Percentiles rank a stretch among this genome's conserved stretches.
Evolutionary conservation across 2,888 invertebrate genomes (phyloP).

Genomic region (Dyspetes luteomarginatus): DNA sequence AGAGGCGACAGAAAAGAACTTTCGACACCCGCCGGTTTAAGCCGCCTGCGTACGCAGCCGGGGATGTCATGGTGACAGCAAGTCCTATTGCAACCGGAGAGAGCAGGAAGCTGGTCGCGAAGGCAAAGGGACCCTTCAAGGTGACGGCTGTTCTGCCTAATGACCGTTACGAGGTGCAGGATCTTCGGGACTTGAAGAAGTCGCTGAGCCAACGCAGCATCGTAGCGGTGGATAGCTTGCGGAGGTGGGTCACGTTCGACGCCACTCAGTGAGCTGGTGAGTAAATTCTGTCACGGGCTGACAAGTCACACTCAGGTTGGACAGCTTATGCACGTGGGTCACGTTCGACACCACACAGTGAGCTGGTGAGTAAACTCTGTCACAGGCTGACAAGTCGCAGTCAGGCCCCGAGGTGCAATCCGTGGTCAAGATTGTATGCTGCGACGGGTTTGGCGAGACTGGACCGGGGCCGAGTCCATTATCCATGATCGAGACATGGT

Average conservation of each 20-base stretch:
- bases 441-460: slow-evolving; percentile 1
- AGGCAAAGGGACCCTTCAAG: slow-evolving; percentile 24
- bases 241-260: slow-evolving; percentile 49
- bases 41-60: too few relatives aligned
- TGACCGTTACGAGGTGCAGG: slow-evolving; percentile 16
- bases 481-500: slow-evolving; percentile 38
- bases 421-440: slow-evolving; percentile 11
- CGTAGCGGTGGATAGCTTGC: slow-evolving; percentile 24
- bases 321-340: too few relatives aligned
- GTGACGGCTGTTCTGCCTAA: slow-evolving; percentile 17
- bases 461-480: slow-evolving; percentile 25
- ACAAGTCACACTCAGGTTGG: too few relatives aligned
- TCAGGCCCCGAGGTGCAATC: neutral
- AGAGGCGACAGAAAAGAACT: too few relatives aligned
- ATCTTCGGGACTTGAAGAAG: neutral
- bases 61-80: too few relatives aligned
- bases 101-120: slow-evolving; percentile 11
- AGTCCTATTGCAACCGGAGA: too few relatives aligned
- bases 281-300: neutral
- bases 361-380: too few relatives aligned
- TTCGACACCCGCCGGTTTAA: too few relatives aligned
- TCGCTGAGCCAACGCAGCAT: slow-evolving; percentile 6
- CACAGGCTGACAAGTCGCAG: too few relatives aligned
- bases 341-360: too few relatives aligned
- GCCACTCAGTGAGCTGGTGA: slow-evolving; percentile 32